A percentile compares a stretch with the other conserved stretches of the same genome.
Conservation (phyloP, 2,888 invertebrate genomes). For the Brachypalpus laphriformis region DNA sequence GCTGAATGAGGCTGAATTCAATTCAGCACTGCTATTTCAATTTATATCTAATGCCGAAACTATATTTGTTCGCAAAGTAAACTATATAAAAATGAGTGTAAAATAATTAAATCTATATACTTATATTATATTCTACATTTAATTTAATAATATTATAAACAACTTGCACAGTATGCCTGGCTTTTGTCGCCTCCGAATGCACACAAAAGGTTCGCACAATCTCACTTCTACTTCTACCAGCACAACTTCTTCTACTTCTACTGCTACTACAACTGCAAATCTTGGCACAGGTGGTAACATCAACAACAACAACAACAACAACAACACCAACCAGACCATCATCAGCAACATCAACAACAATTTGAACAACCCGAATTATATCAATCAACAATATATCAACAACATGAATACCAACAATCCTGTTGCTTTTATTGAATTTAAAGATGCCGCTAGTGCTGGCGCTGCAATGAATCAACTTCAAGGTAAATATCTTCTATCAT, state of each 20-base stretch:
- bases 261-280: constrained; percentile 78
- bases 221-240: constrained; percentile 81
- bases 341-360: constrained; percentile 72
- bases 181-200: constrained; percentile 98
- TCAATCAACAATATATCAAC: constrained; percentile 68
- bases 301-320: constrained; percentile 54
- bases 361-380: constrained; percentile 72
- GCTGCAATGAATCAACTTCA: constrained; percentile 97
- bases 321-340: constrained; percentile 26
- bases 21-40: not conserved
- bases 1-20: constrained; percentile 21
- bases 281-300: constrained; percentile 72
- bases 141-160: constrained; percentile 63
- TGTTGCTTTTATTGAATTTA: constrained; percentile 99
- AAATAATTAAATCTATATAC: constrained; percentile 14
- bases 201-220: constrained; percentile 88
- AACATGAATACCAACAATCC: constrained; percentile 86
- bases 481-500: constrained; percentile 97
- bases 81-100: constrained; percentile 24
- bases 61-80: constrained; percentile 59
- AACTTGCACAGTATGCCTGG: constrained; percentile 94
- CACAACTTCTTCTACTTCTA: constrained; percentile 79
- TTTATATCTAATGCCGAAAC: not conserved
- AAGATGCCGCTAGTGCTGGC: constrained; percentile 95
- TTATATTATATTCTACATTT: constrained; percentile 58